Evolutionary conservation across 1,140 invertebrate genomes (phyloP), one percentile per base, ranked within the genome.

Genomic region (Ectropis grisescens): DNA sequence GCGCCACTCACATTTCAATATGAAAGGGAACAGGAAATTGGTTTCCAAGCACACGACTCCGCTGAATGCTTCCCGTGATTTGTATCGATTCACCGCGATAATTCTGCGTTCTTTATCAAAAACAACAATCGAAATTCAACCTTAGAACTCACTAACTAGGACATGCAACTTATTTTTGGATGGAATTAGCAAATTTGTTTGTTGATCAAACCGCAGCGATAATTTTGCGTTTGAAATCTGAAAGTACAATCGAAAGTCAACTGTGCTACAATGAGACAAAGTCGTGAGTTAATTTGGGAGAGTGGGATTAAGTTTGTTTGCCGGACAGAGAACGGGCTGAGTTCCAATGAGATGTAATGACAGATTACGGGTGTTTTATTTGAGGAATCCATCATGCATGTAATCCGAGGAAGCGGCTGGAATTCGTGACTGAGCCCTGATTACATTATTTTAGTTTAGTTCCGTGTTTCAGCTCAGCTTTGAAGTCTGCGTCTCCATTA

Each of bases 21-120:
- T 59, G 45, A 59, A 57, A 59, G 44, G 26, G 39, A 45, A 51
- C 49, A 38, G 50, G 51, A 59, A 64, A 62, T 58, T 58, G 52
- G 49, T 62, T 56, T 37, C 46, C 37, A 53, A 52, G 58, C 43
- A 49, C 43, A 46, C 39, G 41, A 46, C 41, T 51, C 42, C 47
- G 24, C 23, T 44, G 41, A 48, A 48, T 38, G 35, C 36, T 47
- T 49, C 43, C 44, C 43, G 37, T 46, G 51, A 51, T 55, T 58
- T 58, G 47, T 47, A 47, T 44, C 45, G 37, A 57, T 44, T 32
- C 27, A 27, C 33, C 32, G 25, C 32, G 10, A 33, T 46, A 44
- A 15, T 32, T 22, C 29, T 37, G 11, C 40, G 9, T 7, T 31
- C 25, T n/a, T 19, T n/a, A 3, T 19, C 3, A 19, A 19, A 19